phyloP scores from a whole-genome alignment of 1,140 invertebrate species.

The Cydia strobilella region DNA sequence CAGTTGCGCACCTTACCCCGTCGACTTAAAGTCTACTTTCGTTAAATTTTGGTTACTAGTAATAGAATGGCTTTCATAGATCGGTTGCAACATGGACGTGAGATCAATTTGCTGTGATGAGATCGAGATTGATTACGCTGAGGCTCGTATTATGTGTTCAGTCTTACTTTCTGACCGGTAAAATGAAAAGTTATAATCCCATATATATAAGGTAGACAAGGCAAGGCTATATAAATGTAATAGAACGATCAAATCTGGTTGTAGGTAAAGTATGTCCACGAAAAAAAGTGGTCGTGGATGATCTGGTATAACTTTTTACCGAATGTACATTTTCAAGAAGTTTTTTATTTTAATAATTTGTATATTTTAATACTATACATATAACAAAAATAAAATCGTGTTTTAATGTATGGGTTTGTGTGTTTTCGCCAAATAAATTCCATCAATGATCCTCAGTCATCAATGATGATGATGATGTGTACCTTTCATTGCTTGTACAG shows the following conservation, averaged over 20 bases:
- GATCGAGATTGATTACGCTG: constrained; percentile 1
- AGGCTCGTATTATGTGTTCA: constrained; percentile 8
- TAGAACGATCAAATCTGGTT: not conserved
- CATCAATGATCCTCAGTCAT: no score
- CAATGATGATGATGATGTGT: no score
- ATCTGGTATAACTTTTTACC: no score
- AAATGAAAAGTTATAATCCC: constrained; percentile 21
- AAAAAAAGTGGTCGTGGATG: no score
- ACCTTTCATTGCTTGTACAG: no score
- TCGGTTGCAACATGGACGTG: constrained; percentile 34
- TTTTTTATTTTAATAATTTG: no score
- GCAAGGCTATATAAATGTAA: not conserved
- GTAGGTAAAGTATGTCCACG: no score
- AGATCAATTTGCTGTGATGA: constrained; percentile 27
- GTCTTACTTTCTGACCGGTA: constrained; percentile 16
- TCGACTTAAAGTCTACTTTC: not conserved
- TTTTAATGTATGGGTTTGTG: no score
- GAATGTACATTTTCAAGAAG: no score
- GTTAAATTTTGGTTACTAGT: not conserved
- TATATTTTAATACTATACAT: no score
- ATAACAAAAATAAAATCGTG: no score
- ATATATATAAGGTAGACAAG: not conserved
- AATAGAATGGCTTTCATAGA: constrained; percentile 48
- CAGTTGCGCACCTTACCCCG: not conserved
- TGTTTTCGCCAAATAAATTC: no score